These are phyloP conservation scores for Anoura caudifer DNA, from an alignment of 2,113 vertebrate genomes.

Conservation along the genomic window DNA sequence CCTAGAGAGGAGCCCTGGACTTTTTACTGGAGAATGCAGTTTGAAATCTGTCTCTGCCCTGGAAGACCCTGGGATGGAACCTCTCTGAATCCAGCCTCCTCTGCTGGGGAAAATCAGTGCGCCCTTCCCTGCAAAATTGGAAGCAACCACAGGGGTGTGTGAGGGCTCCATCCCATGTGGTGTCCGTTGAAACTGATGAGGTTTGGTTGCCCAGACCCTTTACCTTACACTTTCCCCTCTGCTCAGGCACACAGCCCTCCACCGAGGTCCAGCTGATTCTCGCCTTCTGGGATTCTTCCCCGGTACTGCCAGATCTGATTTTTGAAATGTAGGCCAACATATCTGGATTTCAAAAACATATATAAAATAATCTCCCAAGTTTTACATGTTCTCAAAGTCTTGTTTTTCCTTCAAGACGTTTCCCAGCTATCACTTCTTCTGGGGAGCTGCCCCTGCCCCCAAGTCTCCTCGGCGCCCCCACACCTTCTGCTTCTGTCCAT, in stretches of 20 bases:
- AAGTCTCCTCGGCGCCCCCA: rapidly evolving
- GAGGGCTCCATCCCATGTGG: background rate
- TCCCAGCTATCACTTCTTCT: background rate
- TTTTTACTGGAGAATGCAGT: rapidly evolving
- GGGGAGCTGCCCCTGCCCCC: background rate
- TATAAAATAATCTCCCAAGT: background rate
- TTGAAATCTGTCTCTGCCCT: background rate
- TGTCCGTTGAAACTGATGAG: background rate
- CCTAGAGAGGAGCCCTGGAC: background rate
- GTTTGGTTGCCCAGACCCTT: background rate
- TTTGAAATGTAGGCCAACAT: background rate
- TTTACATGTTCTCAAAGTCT: background rate
- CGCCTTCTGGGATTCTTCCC: background rate
- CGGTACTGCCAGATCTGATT: background rate
- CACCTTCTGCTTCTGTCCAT: background rate
- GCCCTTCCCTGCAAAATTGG: background rate
- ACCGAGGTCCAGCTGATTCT: background rate
- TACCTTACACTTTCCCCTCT: background rate
- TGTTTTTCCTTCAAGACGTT: background rate
- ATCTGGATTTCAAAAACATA: background rate
- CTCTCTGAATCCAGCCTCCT: background rate
- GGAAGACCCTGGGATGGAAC: background rate
- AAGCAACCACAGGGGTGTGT: rapidly evolving
- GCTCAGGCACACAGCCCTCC: background rate
- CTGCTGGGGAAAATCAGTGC: background rate